Base-by-base conservation (phyloP, 2,888 invertebrate genomes). In the Hypomecis punctinalis region DNA sequence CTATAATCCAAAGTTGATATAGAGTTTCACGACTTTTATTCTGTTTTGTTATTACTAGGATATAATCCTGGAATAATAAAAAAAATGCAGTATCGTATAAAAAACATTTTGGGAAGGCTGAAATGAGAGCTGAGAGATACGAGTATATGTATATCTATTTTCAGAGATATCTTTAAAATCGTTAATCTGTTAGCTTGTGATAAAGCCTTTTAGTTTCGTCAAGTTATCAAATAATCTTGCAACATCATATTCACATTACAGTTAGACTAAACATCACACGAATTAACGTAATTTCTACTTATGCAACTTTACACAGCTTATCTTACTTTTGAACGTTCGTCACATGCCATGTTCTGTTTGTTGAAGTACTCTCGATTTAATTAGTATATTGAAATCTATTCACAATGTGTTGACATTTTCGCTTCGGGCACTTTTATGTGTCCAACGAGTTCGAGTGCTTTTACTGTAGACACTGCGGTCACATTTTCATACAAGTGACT, bases 331-430 rank as follows among this genome's bases (percentile, higher is more conserved):
- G 58, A 57, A 63, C 61, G 57, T 33, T 53, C 63, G 48, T 60
- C 60, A 70, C 68, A 68, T 72, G 75, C 72, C 71, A 72, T 70
- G 65, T 67, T 61, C 68, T 71, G 67, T 69, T 71, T 59, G 70
- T 67, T 76, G 57, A 73, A 83, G 81, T 72, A 73, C 72, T 75
- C 72, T 80, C 70, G 58, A 78, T 68, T 77, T 82, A 83, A 84
- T 83, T 80, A 80, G 76, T 73, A 68, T 64, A 71, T 72, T 71
- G 65, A 73, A 71, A 69, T 69, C 56, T 67, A 57, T 63, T 67
- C 51, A 55, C 53, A 53, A 7, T 40, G 64, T 71, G 65, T 73
- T 64, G 69, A 70, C 70, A 67, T 69, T 70, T 60, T 70, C 60
- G 67, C 70, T 71, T 62, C 67, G 73, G 68, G 74, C 70, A 72